phyloP scores from a whole-genome alignment of 2,113 vertebrate genomes.

The Carettochelys insculpta region DNA sequence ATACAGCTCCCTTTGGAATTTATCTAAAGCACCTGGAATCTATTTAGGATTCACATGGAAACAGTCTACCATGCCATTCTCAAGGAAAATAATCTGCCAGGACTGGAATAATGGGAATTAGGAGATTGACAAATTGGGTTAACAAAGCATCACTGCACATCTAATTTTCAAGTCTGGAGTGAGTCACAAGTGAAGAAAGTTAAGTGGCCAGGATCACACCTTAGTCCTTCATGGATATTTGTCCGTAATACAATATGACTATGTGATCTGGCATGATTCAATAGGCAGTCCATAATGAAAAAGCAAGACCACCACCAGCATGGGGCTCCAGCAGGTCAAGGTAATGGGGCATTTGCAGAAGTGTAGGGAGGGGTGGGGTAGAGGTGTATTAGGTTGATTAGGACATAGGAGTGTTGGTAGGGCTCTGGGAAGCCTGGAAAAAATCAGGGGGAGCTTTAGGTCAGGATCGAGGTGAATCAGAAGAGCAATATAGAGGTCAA shows the following conservation, averaged over 20 bases:
- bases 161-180: slow-evolving; percentile 50
- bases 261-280: slow-evolving; percentile 17
- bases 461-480: neutral
- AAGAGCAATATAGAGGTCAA: rapidly evolving
- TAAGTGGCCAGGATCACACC: slow-evolving; percentile 20
- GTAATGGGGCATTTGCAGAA: neutral
- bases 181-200: slow-evolving; percentile 48
- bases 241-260: slow-evolving; percentile 22
- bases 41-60: slow-evolving; percentile 41
- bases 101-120: slow-evolving; percentile 32
- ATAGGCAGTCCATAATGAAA: neutral
- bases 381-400: neutral
- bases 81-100: slow-evolving; percentile 52
- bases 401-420: neutral
- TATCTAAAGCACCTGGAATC: slow-evolving; percentile 38
- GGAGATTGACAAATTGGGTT: slow-evolving; percentile 50
- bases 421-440: neutral
- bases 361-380: neutral
- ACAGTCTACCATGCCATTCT: slow-evolving; percentile 30
- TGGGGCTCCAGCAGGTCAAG: neutral
- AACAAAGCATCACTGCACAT: slow-evolving; percentile 54
- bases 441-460: neutral
- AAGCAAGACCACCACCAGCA: neutral
- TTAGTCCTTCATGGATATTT: slow-evolving; percentile 49
- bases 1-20: slow-evolving; percentile 26